Conservation (phyloP, 2,113 vertebrate genomes). For the Coptodon rendalli region DNA sequence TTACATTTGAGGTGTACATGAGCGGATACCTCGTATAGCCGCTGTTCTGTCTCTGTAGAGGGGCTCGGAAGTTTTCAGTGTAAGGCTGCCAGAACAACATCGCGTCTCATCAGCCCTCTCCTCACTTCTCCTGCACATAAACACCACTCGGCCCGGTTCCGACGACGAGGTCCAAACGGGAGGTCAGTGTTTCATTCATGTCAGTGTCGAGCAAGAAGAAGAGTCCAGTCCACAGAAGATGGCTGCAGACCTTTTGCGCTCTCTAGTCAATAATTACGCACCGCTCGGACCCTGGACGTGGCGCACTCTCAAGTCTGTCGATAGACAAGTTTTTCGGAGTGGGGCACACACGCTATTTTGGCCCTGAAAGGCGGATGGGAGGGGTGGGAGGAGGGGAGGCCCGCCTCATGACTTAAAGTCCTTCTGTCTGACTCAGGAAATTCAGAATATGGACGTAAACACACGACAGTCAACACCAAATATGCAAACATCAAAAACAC, state of each 20-base stretch:
- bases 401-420: slow-evolving; percentile 5
- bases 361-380: neutral
- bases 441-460: neutral
- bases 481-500: neutral
- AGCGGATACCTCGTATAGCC: slow-evolving; percentile 61
- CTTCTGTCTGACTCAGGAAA: neutral
- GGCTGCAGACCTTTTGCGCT: neutral
- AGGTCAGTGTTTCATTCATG: neutral
- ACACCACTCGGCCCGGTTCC: neutral
- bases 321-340: neutral
- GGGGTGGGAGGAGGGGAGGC: neutral
- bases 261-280: slow-evolving; percentile 42
- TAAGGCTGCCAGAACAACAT: slow-evolving; percentile 80
- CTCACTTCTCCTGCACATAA: neutral
- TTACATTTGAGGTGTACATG: too few species aligned
- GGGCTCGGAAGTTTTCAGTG: slow-evolving; percentile 67
- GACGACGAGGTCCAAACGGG: neutral
- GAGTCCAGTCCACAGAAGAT: neutral
- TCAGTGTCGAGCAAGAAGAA: neutral
- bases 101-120: slow-evolving; percentile 3
- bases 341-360: slow-evolving; percentile 26
- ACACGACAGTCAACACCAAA: neutral
- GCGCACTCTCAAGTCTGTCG: neutral
- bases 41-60: slow-evolving; percentile 42
- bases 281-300: slow-evolving; percentile 18